Evolutionary conservation across 35 echinoderm and acorn worm species (phyloP).

Genomic region (Diadema setosum): DNA sequence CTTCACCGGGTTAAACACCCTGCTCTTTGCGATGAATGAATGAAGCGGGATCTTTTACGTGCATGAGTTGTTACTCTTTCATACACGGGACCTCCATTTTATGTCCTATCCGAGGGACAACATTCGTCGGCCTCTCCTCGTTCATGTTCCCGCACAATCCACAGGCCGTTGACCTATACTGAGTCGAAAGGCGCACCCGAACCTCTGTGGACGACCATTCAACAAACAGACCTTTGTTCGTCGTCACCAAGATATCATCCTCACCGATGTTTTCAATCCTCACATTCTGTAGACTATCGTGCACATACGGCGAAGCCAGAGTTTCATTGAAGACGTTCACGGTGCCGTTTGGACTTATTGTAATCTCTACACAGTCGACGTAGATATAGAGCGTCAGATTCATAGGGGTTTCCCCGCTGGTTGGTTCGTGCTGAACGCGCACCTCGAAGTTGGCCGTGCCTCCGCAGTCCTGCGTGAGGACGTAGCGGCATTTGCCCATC

Average conservation of each 20-base stretch:
- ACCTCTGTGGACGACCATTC: conserved; percentile 31
- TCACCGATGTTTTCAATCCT: neutral
- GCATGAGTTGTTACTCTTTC: too few relatives aligned
- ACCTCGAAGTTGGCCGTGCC: conserved; percentile 41
- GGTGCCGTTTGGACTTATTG: conserved; percentile 13
- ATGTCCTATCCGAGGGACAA: too few relatives aligned
- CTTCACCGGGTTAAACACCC: too few relatives aligned
- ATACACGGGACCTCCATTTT: too few relatives aligned
- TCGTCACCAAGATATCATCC: neutral
- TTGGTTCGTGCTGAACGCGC: neutral
- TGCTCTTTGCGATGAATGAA: too few relatives aligned
- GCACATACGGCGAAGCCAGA: conserved; percentile 34
- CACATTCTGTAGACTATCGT: conserved; percentile 21
- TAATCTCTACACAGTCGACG: conserved; percentile 44
- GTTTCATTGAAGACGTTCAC: conserved; percentile 32
- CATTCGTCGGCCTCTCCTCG: neutral
- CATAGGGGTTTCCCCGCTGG: neutral
- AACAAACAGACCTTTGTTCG: conserved; percentile 36
- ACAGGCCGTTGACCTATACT: neutral
- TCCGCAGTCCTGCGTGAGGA: conserved; percentile 37
- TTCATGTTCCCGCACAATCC: conserved; percentile 78
- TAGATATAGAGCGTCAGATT: neutral
- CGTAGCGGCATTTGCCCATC: conserved; percentile 41
- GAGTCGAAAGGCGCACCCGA: neutral
- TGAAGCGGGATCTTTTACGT: too few relatives aligned